These are phyloP conservation scores for Ostrea edulis DNA, from an alignment of 1,140 invertebrate genomes.

Conservation along the genomic window DNA sequence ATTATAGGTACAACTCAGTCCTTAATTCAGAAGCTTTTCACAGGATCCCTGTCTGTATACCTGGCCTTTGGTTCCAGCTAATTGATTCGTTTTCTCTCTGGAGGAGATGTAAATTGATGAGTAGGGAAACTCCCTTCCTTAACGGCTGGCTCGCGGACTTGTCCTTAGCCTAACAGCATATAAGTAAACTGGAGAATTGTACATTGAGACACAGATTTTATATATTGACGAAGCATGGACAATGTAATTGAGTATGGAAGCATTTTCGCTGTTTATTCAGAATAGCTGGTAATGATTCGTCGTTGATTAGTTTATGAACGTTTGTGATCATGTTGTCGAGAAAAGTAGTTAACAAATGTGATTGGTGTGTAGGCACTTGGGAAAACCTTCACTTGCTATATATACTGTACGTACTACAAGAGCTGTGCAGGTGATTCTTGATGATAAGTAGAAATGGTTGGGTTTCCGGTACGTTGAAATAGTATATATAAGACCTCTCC, in stretches of 20 bases:
- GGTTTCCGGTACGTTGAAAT: too few relatives aligned
- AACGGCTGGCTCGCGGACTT: background rate
- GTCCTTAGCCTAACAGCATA: background rate
- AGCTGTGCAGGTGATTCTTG: too few relatives aligned
- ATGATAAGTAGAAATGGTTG: too few relatives aligned
- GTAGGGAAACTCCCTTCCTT: background rate
- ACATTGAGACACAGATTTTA: too few relatives aligned
- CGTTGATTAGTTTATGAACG: slow-evolving; percentile 15
- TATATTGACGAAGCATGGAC: too few relatives aligned
- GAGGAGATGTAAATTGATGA: background rate
- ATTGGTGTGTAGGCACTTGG: background rate
- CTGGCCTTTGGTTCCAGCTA: background rate
- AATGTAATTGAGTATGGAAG: too few relatives aligned
- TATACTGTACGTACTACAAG: too few relatives aligned
- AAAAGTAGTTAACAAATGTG: slow-evolving; percentile 24
- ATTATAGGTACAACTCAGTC: background rate
- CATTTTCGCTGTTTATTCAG: background rate
- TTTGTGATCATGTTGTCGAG: background rate
- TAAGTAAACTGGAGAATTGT: background rate
- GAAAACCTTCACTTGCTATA: background rate
- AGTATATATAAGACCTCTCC: too few relatives aligned
- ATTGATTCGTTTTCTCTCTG: background rate
- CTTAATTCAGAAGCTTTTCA: background rate
- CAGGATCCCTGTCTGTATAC: background rate
- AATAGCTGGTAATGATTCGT: background rate